Percentiles rank a stretch among this genome's conserved stretches.
phyloP scores from a whole-genome alignment of 2,113 vertebrate genomes.

The Nibea albiflora region DNA sequence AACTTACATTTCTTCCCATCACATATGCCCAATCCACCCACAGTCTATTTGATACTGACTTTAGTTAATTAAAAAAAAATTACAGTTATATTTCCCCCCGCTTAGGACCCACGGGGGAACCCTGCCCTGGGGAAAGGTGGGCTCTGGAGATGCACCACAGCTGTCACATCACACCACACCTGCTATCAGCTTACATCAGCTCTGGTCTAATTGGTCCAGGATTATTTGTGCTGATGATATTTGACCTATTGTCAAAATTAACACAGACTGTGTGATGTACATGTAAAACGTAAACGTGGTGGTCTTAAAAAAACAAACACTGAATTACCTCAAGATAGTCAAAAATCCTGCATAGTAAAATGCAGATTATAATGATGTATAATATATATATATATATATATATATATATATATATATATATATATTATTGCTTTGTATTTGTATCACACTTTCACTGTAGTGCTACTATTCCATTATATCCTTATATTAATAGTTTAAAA shows the following conservation, averaged over 20 bases:
- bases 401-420: no score
- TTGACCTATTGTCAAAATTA: neutral
- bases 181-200: conserved; percentile 1
- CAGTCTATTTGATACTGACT: conserved; percentile 1
- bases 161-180: neutral
- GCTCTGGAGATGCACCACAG: conserved; percentile 25
- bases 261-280: neutral
- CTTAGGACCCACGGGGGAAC: neutral
- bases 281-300: neutral
- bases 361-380: neutral
- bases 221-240: neutral
- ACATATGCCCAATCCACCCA: neutral
- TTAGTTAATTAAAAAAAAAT: conserved; percentile 5
- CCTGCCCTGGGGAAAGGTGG: conserved; percentile 11
- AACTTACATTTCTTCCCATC: neutral
- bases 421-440: no score
- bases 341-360: neutral
- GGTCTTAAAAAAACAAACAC: neutral
- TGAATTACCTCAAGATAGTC: neutral
- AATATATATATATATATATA: no score
- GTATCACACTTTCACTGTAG: neutral
- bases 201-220: conserved; percentile 2
- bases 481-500: neutral
- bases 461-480: neutral
- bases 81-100: neutral